Evolutionary conservation across 1,140 invertebrate genomes (phyloP), one percentile per base, ranked within the genome.

Genomic region (Drosophila varians): DNA sequence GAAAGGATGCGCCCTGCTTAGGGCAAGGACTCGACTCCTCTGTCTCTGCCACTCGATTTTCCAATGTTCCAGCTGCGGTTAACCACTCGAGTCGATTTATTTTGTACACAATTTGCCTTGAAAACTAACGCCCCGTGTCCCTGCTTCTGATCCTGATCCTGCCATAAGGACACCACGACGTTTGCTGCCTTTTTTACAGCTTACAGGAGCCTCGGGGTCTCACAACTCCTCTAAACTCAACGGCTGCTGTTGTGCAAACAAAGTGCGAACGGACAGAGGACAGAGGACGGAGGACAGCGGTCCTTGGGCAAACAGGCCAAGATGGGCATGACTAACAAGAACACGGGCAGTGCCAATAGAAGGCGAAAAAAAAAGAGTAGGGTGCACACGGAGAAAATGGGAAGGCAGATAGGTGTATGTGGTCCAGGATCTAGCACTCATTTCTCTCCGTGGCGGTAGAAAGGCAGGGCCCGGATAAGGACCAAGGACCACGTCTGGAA

Each of bases 51-150:
- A 2, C 26, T 43, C 26, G 12, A 31, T 54, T 53, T 42, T 28
- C 38, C 38, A 14, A 61, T 58, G 55, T 48, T 57, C 62, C 53
- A 58, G 45, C 65, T 86, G 79, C 72, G 79, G 79, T 86, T 84
- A 76, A 79, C 76, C 80, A 80, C 80, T 86, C 80, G 73, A 86
- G 61, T 87, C 80, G 73, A 86, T 86, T 86, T 86, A 80, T 86
- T 86, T 86, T 86, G 80, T 87, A 86, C 77, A 86, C 80, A 86
- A 86, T 74, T 78, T 86, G 71, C 60, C 62, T 70, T 40, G 40
- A 45, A 69, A 58, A 74, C 72, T 74, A 74, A 65, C 51, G 71
- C 48, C 69, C 45, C 53, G 40, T 57, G 69, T 53, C 66, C 71
- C 52, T 7, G 6, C 28, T 31, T 8, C 42, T 42, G 64, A 31